Base-by-base conservation (phyloP, 2,113 vertebrate species). In the Dasyurus viverrinus region DNA sequence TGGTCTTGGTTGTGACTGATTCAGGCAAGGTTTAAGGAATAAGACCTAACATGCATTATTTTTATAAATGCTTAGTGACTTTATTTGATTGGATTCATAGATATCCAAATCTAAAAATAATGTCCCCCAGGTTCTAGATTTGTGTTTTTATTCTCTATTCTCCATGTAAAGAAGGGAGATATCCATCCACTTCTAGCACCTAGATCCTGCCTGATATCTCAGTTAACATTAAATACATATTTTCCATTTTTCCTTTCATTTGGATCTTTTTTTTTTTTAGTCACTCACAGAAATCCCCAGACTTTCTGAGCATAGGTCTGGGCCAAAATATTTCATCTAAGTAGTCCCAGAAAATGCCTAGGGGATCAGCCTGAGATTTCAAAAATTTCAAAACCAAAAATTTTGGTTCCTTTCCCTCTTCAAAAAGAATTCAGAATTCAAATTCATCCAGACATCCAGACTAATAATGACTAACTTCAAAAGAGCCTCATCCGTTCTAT, bases 311-410 rank as follows among this genome's bases (percentile, higher is more conserved):
- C 60, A 68, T 68, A 68, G 27, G 30, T 68, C 57, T 68, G 57
- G 27, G 60, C 14, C 60, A 42, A 91, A 60, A 16, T 52, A 53
- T 9, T 42, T 90, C 50, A 2, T 52, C 12, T 68, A 89, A 84
- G 36, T 14, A 22, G 68, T 76, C 12, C 16, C 19, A 42, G 26
- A 54, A 97, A 92, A 91, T 55, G 52, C 50, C 24, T 91, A n/a
- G 2, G 10, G 14, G 23, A 25, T 26, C 12, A 9, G 90, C 50
- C 84, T 55, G 91, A 92, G 57, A 76, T 42, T 42, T 89, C 53
- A 52, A 76, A 48, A 90, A 94, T 93, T 94, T 92, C 57, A 90
- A 50, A 52, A 53, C 60, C 16, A n/a, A n/a, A n/a, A n/a, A n/a
- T n/a, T 76, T 16, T 36, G 3, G 36, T 76, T 60, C 57, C 14